Evolutionary conservation across 2,888 invertebrate species (phyloP).

Genomic region (Nymphalis c-album): DNA sequence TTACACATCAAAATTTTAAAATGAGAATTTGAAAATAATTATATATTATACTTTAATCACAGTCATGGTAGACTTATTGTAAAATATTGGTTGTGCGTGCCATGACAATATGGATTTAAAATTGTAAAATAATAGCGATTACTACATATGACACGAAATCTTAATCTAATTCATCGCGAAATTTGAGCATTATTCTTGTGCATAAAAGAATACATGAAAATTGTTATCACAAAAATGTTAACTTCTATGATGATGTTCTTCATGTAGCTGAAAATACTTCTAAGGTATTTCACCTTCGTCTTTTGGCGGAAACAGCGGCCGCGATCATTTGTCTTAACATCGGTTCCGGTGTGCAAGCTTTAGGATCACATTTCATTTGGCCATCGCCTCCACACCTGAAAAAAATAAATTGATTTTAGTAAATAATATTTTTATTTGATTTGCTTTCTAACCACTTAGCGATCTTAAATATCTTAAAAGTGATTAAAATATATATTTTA

Average conservation of each 20-base stretch:
- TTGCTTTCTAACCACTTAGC: no score
- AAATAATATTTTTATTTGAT: no score
- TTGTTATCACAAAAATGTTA: constrained; percentile 65
- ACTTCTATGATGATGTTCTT: constrained; percentile 63
- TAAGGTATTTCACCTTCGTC: constrained; percentile 84
- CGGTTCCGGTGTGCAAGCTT: constrained; percentile 93
- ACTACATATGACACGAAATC: constrained; percentile 80
- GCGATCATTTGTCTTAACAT: constrained; percentile 95
- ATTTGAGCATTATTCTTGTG: constrained; percentile 80
- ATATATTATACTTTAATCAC: constrained; percentile 74
- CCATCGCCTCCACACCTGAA: constrained; percentile 94
- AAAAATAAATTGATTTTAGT: constrained; percentile 38
- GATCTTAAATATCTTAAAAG: no score
- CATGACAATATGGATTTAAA: constrained; percentile 67
- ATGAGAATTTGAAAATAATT: constrained; percentile 64
- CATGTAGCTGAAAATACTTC: constrained; percentile 49
- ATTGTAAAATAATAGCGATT: constrained; percentile 65
- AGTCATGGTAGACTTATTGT: constrained; percentile 69
- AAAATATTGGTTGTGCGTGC: constrained; percentile 69
- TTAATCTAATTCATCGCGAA: constrained; percentile 77
- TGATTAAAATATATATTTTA: no score
- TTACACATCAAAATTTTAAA: constrained; percentile 56
- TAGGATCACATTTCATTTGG: constrained; percentile 97
- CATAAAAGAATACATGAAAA: constrained; percentile 74
- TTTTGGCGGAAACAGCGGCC: constrained; percentile 87